A percentile compares a stretch with the other conserved stretches of the same genome.
phyloP scores from a whole-genome alignment of 2,888 invertebrate genomes.

The Teleogryllus oceanicus region DNA sequence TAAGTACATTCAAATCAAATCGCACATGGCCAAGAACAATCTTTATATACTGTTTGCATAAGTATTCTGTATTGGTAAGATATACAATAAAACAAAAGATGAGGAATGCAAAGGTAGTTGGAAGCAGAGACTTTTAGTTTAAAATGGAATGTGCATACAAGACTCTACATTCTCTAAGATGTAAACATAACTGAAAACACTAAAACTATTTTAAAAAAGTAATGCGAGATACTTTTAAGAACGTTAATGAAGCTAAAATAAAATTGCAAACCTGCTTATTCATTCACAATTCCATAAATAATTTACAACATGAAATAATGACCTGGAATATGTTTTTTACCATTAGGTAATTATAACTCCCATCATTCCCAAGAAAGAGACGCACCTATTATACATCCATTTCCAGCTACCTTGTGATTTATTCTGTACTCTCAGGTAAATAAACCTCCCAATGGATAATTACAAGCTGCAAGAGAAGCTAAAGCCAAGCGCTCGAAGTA shows the following conservation, averaged over 20 bases:
- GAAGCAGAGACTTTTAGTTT: no score
- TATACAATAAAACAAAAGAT: no score
- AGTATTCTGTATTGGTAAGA: no score
- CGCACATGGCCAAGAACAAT: no score
- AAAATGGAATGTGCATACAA: no score
- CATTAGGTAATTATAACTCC: background rate
- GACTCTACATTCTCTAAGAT: no score
- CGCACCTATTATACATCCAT: background rate
- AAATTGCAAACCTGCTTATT: background rate
- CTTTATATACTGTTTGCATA: no score
- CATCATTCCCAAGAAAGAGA: background rate
- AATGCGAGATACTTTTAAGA: background rate
- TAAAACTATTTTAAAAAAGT: no score
- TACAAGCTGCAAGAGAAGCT: background rate
- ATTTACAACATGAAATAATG: background rate
- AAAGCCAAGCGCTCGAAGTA: conserved; percentile 2
- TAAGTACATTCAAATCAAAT: no score
- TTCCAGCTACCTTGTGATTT: background rate
- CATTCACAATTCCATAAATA: background rate
- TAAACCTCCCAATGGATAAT: background rate
- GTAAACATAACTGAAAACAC: no score
- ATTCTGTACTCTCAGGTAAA: background rate
- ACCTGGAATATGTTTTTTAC: background rate
- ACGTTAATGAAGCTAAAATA: background rate
- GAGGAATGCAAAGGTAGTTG: no score